Evolutionary conservation across 2,797 vertebrate species (phyloP).

Genomic region (Toxotes lorentzi): DNA sequence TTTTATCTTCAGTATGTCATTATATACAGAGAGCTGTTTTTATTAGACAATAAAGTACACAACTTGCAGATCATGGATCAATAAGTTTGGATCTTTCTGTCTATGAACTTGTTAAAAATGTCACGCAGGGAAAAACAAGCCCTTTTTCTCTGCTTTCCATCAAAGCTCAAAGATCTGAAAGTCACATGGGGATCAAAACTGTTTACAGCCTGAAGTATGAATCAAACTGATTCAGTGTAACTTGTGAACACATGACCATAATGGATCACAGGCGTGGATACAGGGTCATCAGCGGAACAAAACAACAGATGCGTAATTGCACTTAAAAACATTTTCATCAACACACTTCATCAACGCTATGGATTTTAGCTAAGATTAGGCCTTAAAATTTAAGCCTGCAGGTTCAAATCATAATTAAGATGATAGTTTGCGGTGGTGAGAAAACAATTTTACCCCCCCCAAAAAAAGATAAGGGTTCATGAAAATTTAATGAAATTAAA

Average conservation of each 20-base stretch:
- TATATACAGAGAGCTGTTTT: neutral
- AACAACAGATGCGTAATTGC: conserved; percentile 65
- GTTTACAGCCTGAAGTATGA: conserved; percentile 6
- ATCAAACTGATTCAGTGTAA: conserved; percentile 4
- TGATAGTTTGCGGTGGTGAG: conserved; percentile 46
- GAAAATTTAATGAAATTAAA: conserved; percentile 58
- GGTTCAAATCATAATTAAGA: conserved; percentile 66
- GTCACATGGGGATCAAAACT: conserved; percentile 21
- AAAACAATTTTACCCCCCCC: conserved; percentile 48
- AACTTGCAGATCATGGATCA: conserved; percentile 1
- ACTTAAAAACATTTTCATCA: conserved; percentile 63
- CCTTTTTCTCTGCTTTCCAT: conserved; percentile 18
- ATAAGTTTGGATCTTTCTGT: neutral
- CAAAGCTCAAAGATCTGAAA: conserved; percentile 30
- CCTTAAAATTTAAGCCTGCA: conserved; percentile 48
- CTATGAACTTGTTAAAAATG: neutral
- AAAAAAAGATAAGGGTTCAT: conserved; percentile 52
- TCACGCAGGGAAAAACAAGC: neutral
- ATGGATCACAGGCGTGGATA: conserved; percentile 44
- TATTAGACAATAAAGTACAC: conserved; percentile 1
- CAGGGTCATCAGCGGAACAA: conserved; percentile 45
- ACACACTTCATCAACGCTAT: conserved; percentile 40
- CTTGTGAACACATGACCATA: conserved; percentile 12
- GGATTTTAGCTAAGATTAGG: conserved; percentile 49
- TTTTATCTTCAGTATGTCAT: conserved; percentile 2